Conservation (phyloP, 2,888 invertebrate genomes). For the Conchocele bisecta region DNA sequence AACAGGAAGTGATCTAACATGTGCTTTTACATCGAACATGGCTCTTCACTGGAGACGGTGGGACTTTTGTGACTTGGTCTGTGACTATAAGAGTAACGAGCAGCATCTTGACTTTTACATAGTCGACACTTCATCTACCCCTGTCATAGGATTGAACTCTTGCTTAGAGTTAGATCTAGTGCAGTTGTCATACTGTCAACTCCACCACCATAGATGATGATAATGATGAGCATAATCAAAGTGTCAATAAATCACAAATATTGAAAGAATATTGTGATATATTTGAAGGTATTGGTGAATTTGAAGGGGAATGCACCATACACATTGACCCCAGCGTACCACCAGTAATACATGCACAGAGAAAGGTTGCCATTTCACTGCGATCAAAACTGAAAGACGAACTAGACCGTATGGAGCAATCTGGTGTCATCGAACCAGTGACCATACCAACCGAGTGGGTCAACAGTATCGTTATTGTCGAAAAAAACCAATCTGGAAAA, state of each 20-base stretch:
- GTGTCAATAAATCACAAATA: background rate
- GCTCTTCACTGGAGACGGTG: too few relatives aligned
- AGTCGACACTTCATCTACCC: too few relatives aligned
- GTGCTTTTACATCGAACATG: too few relatives aligned
- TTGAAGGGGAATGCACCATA: slow-evolving; percentile 5
- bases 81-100: too few relatives aligned
- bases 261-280: slow-evolving; percentile 2
- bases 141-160: too few relatives aligned
- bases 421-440: slow-evolving; percentile 9
- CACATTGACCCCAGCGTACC: slow-evolving; percentile 6
- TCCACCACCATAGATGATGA: too few relatives aligned
- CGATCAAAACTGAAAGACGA: background rate
- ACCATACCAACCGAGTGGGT: slow-evolving; percentile 13
- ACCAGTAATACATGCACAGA: slow-evolving; percentile 21
- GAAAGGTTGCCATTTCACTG: slow-evolving; percentile 10
- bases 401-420: background rate
- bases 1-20: too few relatives aligned
- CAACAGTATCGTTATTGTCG: slow-evolving; percentile 12
- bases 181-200: too few relatives aligned
- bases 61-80: too few relatives aligned
- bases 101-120: too few relatives aligned
- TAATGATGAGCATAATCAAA: too few relatives aligned
- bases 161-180: too few relatives aligned
- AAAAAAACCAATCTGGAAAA: slow-evolving; percentile 26
- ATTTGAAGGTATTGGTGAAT: slow-evolving; percentile 5